Evolutionary conservation across 2,797 vertebrate species (phyloP).

Genomic region (Arctocebus calabarensis): DNA sequence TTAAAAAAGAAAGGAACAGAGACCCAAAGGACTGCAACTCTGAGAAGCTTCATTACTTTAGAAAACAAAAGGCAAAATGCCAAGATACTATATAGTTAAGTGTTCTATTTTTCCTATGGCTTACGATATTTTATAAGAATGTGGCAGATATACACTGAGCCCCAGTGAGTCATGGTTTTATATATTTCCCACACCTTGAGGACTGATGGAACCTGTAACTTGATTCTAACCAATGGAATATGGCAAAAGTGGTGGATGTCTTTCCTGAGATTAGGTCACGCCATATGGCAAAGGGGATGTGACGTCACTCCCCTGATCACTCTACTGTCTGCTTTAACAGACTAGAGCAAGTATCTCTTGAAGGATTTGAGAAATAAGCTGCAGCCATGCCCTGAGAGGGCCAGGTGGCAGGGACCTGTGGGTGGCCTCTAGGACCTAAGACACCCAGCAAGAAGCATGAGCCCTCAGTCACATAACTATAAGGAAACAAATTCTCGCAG

Average conservation of each 20-base stretch:
- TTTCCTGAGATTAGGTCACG: neutral
- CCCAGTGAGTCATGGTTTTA: neutral
- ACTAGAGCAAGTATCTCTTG: neutral
- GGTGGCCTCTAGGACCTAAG: neutral
- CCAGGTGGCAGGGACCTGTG: neutral
- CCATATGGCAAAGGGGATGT: neutral
- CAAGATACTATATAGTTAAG: neutral
- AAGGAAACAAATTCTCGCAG: neutral
- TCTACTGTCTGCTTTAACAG: neutral
- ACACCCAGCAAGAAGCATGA: neutral
- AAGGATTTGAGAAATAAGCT: neutral
- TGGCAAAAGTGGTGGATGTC: neutral
- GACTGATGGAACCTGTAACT: neutral
- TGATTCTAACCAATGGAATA: neutral
- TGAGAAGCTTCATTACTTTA: neutral
- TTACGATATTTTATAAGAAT: conserved; percentile 43
- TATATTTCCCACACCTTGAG: neutral
- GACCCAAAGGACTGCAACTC: neutral
- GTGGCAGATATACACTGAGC: neutral
- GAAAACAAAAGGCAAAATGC: neutral
- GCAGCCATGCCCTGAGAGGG: neutral
- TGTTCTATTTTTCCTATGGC: neutral
- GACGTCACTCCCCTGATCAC: neutral
- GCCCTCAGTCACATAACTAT: neutral
- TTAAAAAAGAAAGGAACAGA: neutral